These are phyloP conservation scores for Dicrostonyx torquatus DNA, from an alignment of 2,797 vertebrate genomes.

Conservation along the genomic window DNA sequence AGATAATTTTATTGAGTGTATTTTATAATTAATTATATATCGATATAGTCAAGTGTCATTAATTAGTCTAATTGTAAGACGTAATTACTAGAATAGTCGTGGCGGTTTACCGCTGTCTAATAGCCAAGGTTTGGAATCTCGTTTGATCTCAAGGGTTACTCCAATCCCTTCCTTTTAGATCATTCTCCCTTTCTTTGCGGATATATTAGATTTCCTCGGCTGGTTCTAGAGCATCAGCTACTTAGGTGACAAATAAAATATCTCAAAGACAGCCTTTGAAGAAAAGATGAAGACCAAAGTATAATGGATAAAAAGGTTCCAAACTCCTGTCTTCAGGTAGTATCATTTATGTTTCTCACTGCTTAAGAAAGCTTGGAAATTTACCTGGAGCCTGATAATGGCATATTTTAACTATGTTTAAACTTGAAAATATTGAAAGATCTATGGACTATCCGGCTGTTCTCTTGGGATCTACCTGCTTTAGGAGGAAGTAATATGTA, in stretches of 20 bases:
- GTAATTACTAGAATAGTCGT: conserved; percentile 22
- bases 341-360: background rate
- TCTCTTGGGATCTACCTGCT: background rate
- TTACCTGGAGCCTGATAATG: background rate
- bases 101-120: background rate
- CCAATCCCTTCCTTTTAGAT: background rate
- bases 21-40: conserved; percentile 60
- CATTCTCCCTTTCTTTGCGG: background rate
- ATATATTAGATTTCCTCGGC: conserved; percentile 33
- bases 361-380: background rate
- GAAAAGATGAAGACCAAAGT: background rate
- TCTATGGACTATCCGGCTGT: background rate
- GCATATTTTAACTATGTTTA: background rate
- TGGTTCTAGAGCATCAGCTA: background rate
- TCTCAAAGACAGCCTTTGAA: background rate
- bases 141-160: conserved; percentile 12
- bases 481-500: background rate
- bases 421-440: background rate
- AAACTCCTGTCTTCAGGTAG: background rate
- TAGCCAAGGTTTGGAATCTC: conserved; percentile 28
- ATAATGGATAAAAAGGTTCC: background rate
- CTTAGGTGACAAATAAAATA: conserved; percentile 36
- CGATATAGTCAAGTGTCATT: conserved; percentile 22
- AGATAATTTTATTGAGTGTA: conserved; percentile 54
- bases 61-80: conserved; percentile 59